phyloP scores from a whole-genome alignment of 2,888 invertebrate genomes.

The Digitonthophagus gazella region DNA sequence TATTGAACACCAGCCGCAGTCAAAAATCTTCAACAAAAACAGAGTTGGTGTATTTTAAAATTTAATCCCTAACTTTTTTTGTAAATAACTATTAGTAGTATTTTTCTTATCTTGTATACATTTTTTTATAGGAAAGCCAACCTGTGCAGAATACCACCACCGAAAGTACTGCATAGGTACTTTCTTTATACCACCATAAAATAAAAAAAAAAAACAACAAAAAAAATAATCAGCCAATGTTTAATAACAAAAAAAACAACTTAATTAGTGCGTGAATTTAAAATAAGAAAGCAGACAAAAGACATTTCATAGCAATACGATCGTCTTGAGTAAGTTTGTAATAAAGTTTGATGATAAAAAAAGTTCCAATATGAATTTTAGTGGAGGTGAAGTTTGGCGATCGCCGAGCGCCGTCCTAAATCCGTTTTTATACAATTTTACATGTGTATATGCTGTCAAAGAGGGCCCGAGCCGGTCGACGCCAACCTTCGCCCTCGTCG shows the following conservation, averaged over 20 bases:
- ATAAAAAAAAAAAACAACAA: background rate
- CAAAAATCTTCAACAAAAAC: too few relatives aligned
- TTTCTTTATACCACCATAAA: slow-evolving; percentile 32
- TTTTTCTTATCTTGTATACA: slow-evolving; percentile 28
- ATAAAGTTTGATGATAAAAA: slow-evolving; percentile 14
- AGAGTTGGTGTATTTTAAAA: too few relatives aligned
- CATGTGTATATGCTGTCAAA: slow-evolving; percentile 10
- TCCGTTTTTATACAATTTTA: slow-evolving; percentile 42
- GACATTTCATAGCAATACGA: slow-evolving; percentile 47
- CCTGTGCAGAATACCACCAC: slow-evolving; percentile 61
- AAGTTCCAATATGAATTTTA: slow-evolving; percentile 19
- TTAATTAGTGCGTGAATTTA: slow-evolving; percentile 52
- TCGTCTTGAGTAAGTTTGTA: slow-evolving; percentile 12
- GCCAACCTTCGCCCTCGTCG: background rate
- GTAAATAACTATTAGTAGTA: slow-evolving; percentile 17
- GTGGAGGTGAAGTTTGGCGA: slow-evolving; percentile 28
- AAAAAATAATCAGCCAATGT: slow-evolving; percentile 45
- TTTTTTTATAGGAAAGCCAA: slow-evolving; percentile 55
- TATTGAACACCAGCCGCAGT: too few relatives aligned
- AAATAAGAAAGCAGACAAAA: slow-evolving; percentile 50
- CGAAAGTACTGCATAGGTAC: slow-evolving; percentile 59
- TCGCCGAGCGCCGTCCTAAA: background rate
- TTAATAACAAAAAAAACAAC: slow-evolving; percentile 45
- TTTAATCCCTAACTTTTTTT: too few relatives aligned
- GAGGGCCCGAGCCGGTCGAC: slow-evolving; percentile 3